phyloP scores from a whole-genome alignment of 2,888 invertebrate species.

The Drosophila fulvimacula region DNA sequence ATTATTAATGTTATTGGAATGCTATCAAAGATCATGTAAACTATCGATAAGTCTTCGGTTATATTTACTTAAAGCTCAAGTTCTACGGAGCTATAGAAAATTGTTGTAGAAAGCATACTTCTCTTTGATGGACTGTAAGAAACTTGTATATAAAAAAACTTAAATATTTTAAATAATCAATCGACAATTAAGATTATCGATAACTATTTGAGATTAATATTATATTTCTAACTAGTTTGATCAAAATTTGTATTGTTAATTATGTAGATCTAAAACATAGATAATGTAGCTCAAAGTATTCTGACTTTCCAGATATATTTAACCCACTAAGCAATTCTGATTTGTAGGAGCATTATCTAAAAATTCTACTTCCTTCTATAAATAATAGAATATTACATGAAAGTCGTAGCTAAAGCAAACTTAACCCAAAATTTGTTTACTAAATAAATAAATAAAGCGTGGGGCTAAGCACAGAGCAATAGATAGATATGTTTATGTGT shows the following conservation, averaged over 20 bases:
- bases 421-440: not conserved
- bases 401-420: not conserved
- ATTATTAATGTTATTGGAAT: not conserved
- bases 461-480: not conserved
- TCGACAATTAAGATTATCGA: not conserved
- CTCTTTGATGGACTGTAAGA: too few relatives aligned
- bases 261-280: not conserved
- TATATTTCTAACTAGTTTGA: not conserved
- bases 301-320: not conserved
- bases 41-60: too few relatives aligned
- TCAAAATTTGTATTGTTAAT: not conserved
- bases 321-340: not conserved
- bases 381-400: not conserved
- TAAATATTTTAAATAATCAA: not conserved
- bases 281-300: not conserved
- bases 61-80: too few relatives aligned
- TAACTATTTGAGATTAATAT: not conserved
- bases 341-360: not conserved
- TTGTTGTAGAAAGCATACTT: not conserved
- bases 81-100: too few relatives aligned
- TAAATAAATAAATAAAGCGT: not conserved
- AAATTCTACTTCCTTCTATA: not conserved
- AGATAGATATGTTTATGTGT: not conserved
- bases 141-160: rapidly evolving
- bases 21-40: not conserved